Base-by-base conservation (phyloP, 2,888 invertebrate species). In the Amphipyra berbera region DNA sequence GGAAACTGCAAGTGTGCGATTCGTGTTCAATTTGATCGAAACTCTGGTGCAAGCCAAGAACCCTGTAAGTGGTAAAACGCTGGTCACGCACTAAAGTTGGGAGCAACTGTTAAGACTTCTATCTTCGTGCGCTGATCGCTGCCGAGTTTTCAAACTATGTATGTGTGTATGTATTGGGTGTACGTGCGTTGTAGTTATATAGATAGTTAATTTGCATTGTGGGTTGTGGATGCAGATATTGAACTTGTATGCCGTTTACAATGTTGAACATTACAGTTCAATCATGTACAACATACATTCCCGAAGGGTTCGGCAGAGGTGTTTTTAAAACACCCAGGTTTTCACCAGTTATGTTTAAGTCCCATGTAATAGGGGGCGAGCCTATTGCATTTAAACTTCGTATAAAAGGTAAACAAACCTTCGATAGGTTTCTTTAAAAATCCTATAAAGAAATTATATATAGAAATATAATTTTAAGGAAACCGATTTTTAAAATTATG, bases 51-150 rank as follows among this genome's bases (percentile, higher is more conserved):
- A 64, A 64, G 70, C 58, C 69, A 70, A 76, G 62, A 61, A 63
- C 52, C 42, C 42, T 56, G 61, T 57, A 60, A 64, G 65, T 52
- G 64, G 69, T 61, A 60, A 72, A 76, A 69, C 67, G 75, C 73
- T 56, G 76, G 82, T 81, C 82, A 81, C 80, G 82, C 79, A 64
- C 75, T 68, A 76, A 80, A 80, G 62, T 80, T 81, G 46, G 64
- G 44, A 67, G 58, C 77, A 76, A 73, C 73, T 71, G 54, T 58
- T 62, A 76, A 73, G 66, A 69, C 73, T 78, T 65, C 68, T 69
- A 55, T 77, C 77, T 73, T 69, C 62, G 67, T 64, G 55, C 62
- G 56, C 54, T 65, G 76, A 78, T 75, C 76, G 61, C 58, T 48
- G 37, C 50, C 33, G 56, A 67, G 68, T 73, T 66, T 47, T 62